Evolutionary conservation across 2,888 invertebrate genomes (phyloP), one percentile per base, ranked within the genome.

Genomic region (Hymenopus coronatus): DNA sequence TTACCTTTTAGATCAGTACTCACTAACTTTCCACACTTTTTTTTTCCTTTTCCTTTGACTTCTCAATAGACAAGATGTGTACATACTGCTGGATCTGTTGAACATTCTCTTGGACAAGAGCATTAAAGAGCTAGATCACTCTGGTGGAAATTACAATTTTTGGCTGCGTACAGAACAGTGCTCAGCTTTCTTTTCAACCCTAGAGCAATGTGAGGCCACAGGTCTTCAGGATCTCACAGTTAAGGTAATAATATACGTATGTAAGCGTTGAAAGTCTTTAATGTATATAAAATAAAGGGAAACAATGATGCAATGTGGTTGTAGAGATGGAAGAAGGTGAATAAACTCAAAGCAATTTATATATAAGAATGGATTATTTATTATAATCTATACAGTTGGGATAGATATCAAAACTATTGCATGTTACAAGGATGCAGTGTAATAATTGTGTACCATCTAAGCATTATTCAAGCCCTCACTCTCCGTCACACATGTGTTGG

Each of bases 181-280:
- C 89, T 89, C 90, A 20, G 89, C 88, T 30, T 86, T 91, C 15
- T 91, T 90, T 82, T 85, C 90, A 70, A 90, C 90, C 40, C 84
- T 92, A 83, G 91, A 91, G 70, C 90, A 91, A 25, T 91, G 91
- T 70, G 90, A 91, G 40, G 91, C 91, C 15, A 91, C 90, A 81
- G 92, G 92, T 9, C 90, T 92, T 0, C 91, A 91, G 84, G 91
- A 92, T 89, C 89, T 92, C 25, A 91, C 91, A 85, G 90, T 91
- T n/a, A 91, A 91, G 90, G 91, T 91, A 88, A 88, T 40, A 12
- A 12, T 9, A 1, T 12, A 12, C 30, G 12, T 40, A 9, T 1
- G 9, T 9, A 40, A 40, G 12, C 40, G 1, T 12, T 9, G 40
- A 40, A 40, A 40, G 12, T 1, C 9, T 40, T 40, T 40, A 3